Percentiles rank a stretch among this genome's conserved stretches.
Conservation (phyloP, 1,140 invertebrate genomes). For the Sarcophaga peregrina region DNA sequence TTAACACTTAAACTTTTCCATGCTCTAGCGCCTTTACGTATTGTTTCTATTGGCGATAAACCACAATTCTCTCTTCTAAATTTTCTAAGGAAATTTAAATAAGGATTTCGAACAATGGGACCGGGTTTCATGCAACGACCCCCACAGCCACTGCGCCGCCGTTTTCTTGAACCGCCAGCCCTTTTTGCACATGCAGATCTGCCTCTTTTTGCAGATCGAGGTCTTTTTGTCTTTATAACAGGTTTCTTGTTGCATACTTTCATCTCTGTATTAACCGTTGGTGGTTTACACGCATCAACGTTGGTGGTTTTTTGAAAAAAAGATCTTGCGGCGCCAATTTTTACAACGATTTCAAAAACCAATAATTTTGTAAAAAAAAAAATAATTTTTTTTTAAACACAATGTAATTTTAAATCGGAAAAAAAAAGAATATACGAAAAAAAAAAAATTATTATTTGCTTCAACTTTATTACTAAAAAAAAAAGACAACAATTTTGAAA, state of each 20-base stretch:
- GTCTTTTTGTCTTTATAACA: no score
- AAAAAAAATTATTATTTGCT: no score
- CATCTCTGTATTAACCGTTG: no score
- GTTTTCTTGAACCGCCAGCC: not conserved
- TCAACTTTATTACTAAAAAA: no score
- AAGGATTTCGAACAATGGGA: slow-evolving; percentile 39
- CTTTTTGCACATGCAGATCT: not conserved
- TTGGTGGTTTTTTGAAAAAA: not conserved
- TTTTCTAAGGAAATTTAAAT: slow-evolving; percentile 42
- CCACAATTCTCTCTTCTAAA: slow-evolving; percentile 41
- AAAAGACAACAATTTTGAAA: no score
- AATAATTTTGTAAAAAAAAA: not conserved
- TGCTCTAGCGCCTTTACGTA: slow-evolving; percentile 30
- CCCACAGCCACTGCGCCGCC: not conserved
- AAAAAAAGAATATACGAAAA: no score
- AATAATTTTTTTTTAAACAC: not conserved
- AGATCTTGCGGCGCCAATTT: not conserved
- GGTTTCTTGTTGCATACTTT: no score
- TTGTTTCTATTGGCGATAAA: slow-evolving; percentile 35
- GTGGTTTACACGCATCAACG: no score
- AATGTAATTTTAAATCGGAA: no score
- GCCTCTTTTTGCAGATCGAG: not conserved
- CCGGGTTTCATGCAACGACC: slow-evolving; percentile 29
- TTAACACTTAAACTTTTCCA: slow-evolving; percentile 19
- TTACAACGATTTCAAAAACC: not conserved